Evolutionary conservation across 2,797 vertebrate species (phyloP), one percentile per base, ranked within the genome.

Genomic region (Oreonectes daqikongensis): DNA sequence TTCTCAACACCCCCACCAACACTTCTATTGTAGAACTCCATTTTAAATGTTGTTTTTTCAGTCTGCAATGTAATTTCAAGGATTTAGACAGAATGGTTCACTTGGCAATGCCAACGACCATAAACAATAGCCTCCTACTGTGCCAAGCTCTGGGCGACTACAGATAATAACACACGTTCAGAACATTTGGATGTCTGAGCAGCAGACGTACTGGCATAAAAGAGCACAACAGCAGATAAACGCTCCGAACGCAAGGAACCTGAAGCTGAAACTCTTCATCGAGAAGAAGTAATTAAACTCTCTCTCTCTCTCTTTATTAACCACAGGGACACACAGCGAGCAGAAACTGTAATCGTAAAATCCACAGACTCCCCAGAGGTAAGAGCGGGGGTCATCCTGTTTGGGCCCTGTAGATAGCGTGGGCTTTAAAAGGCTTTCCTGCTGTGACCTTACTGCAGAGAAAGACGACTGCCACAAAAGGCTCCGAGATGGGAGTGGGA

Each of bases 1-100:
- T 69, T 76, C 38, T 38, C 30, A 18, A 40, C 38, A 44, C 38
- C 40, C 63, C 63, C 30, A 20, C 32, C 32, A 40, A 40, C 32
- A 42, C 30, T 48, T 28, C 79, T 75, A 68, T 82, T 78, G 66
- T 76, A 77, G 26, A 50, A 63, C 53, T 30, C 42, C 48, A 60
- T 60, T 79, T 75, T 64, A 61, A 61, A 68, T 60, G 48, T 73
- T 71, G 2, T 28, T 70, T 75, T 70, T 28, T 46, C 12, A 42
- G 20, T 77, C 79, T 68, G 75, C 28, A 82, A 72, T 63, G 57
- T 73, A 75, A 83, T 84, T 83, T 82, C 52, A 81, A 71, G 53
- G 79, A 75, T 76, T 70, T 26, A 80, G 61, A 80, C 75, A 65
- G 72, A 82, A 80, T 40, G 50, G 70, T 69, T 42, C 64, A 69